phyloP scores from a whole-genome alignment of 2,888 invertebrate species.

The Epirrhoe alternata region DNA sequence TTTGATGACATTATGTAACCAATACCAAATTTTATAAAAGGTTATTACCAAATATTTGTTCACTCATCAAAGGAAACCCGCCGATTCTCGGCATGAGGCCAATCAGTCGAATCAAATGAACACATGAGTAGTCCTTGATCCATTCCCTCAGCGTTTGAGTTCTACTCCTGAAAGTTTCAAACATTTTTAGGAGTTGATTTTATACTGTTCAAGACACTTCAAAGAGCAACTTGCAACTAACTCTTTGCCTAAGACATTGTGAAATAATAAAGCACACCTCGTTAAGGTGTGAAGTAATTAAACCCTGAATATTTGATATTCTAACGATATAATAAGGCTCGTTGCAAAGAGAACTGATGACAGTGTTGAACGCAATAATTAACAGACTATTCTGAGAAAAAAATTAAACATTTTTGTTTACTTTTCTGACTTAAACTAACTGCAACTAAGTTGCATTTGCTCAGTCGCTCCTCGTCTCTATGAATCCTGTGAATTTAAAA shows the following conservation, averaged over 20 bases:
- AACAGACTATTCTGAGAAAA: not conserved
- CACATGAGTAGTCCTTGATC: slow-evolving; percentile 43
- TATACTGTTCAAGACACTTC: not conserved
- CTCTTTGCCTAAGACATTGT: slow-evolving; percentile 5
- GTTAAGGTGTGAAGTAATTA: slow-evolving; percentile 42
- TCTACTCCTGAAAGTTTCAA: not conserved
- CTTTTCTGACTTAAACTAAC: no score
- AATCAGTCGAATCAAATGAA: slow-evolving; percentile 49
- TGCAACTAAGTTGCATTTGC: no score
- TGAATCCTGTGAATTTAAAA: no score
- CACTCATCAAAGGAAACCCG: slow-evolving; percentile 47
- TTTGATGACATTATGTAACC: not conserved
- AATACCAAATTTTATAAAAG: no score
- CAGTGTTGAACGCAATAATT: slow-evolving; percentile 13
- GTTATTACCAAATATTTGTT: slow-evolving; percentile 41
- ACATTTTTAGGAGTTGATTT: slow-evolving; percentile 8
- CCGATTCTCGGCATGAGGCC: slow-evolving; percentile 48
- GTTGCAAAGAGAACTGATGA: slow-evolving; percentile 18
- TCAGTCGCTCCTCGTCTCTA: no score
- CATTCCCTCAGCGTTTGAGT: slow-evolving; percentile 19
- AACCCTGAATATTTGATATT: slow-evolving; percentile 23
- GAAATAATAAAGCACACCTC: slow-evolving; percentile 14
- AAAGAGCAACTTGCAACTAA: slow-evolving; percentile 5
- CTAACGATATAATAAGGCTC: slow-evolving; percentile 29
- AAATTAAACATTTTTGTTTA: no score